phyloP scores from a whole-genome alignment of 2,797 vertebrate species.

The Dipus sagitta region DNA sequence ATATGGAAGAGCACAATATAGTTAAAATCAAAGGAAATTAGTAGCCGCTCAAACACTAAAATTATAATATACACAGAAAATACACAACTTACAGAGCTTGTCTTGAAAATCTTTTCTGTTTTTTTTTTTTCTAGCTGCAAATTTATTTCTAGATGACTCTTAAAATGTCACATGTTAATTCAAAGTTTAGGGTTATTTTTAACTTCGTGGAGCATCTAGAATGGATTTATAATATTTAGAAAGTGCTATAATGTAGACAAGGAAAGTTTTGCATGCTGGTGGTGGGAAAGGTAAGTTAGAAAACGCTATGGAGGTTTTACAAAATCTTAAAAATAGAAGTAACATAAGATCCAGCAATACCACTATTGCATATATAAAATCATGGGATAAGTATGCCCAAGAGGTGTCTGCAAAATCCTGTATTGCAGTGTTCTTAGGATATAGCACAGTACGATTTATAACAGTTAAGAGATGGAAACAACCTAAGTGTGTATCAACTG shows the following conservation, averaged over 20 bases:
- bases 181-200: neutral
- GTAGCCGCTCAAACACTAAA: conserved; percentile 21
- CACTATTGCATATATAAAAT: neutral
- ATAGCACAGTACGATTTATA: neutral
- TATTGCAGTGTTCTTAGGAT: neutral
- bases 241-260: neutral
- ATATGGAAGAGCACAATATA: conserved; percentile 12
- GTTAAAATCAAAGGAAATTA: conserved; percentile 48
- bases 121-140: conserved; percentile 19
- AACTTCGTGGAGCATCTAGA: neutral
- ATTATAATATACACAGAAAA: conserved; percentile 15
- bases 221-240: conserved; percentile 9
- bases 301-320: neutral
- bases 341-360: neutral
- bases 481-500: neutral
- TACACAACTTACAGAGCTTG: neutral
- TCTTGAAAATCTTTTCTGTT: neutral
- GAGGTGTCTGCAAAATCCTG: neutral
- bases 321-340: neutral
- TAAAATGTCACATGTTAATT: conserved; percentile 4
- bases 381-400: neutral
- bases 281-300: neutral
- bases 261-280: accelerated
- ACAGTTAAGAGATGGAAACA: neutral
- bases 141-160: neutral